Evolutionary conservation across 2,113 vertebrate species (phyloP), one percentile per base, ranked within the genome.

Genomic region (Anhinga rufa): DNA sequence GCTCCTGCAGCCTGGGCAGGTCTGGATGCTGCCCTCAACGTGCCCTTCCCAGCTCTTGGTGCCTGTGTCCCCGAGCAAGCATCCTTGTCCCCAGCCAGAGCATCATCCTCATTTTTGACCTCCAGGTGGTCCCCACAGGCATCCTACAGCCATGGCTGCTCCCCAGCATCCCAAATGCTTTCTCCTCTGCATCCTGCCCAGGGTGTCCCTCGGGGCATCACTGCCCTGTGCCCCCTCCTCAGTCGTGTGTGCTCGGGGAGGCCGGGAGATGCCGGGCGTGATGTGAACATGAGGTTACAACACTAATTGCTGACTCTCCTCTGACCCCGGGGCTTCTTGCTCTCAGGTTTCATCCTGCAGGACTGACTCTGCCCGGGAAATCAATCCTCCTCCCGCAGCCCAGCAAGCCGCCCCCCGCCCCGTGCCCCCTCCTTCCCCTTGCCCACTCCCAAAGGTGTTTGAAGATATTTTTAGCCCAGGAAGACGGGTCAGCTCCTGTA

Each of bases 331-430:
- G 22, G 52, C 92, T 86, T 51, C 86, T 36, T 2, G 28, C 60
- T 87, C 91, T 95, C 92, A 0, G 24, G 81, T 96, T 96, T 96
- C 97, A 78, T 29, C 90, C 92, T 11, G 15, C 40, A 60, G 84
- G 84, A 86, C 44, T 42, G 74, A 88, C 77, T 84, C 57, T 64
- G 86, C 60, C 4, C 2, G 52, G 57, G 85, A 95, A 95, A 96
- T 95, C 94, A 62, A 93, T 95, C 60, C 55, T 58, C 29, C 60
- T 74, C 40, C 83, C 3, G 3, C 54, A 42, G 46, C 26, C 76
- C 12, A 1, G 36, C 44, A 29, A 61, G 38, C 44, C 8, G 8
- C 34, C 66, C 62, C n/a, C n/a, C n/a, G n/a, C n/a, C n/a, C 42
- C 25, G 2, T 2, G 1, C 21, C n/a, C 76, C 71, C 69, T 26